Base-by-base conservation (phyloP, 2,113 vertebrate species). In the Dicentrarchus labrax region DNA sequence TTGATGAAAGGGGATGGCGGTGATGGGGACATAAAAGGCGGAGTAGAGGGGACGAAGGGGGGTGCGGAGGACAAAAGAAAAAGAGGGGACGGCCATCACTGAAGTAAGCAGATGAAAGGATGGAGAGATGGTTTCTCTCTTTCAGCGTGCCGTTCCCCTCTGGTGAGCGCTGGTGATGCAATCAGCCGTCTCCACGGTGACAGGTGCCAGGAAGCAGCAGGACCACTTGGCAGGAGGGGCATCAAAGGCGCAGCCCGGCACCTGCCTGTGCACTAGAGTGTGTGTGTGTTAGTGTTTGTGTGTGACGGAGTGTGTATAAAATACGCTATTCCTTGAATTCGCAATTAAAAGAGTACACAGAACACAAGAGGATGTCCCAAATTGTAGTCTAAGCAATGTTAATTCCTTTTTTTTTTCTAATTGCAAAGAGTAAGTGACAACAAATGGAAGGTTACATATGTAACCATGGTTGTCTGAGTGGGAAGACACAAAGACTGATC, bases 161-260 rank as follows among this genome's bases (percentile, higher is more conserved):
- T 85, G 88, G 90, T 80, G 81, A 91, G 85, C 78, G 72, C 78
- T 88, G 94, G 92, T 93, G 94, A 95, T 94, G 93, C 91, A 93
- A 94, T 91, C 94, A 92, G 84, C 80, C 78, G 76, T 95, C 91
- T 93, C 94, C 92, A 92, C 88, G 83, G 94, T 89, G 94, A 94
- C 92, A 92, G 94, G 91, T 93, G 90, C 89, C 90, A 88, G 89
- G 92, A 92, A 93, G 88, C 92, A 91, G 92, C 93, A 76, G 91
- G 92, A 85, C 89, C 76, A 68, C 85, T 91, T 90, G 89, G 90
- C 72, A 88, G 86, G 80, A 85, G 89, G 84, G 82, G 89, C 88
- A 91, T 93, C 88, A 92, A 90, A 93, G 79, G 84, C 88, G 82
- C 86, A 89, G 78, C 84, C 36, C 64, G 21, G 75, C 87, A 90